Conservation (phyloP, 2,888 invertebrate genomes). For the Cosmorhoe ocellata region DNA sequence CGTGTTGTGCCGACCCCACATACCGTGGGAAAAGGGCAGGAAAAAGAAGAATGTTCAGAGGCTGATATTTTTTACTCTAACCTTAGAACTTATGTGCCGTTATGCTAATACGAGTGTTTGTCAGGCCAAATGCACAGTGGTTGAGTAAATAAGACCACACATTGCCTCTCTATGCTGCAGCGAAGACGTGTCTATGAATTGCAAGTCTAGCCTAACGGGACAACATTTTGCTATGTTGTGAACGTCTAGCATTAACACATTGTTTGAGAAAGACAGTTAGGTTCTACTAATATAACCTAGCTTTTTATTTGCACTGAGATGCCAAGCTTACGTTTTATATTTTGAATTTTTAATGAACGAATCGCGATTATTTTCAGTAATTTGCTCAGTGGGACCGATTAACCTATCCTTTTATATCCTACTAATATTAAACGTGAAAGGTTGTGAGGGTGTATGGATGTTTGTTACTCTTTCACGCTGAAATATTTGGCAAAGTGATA, state of each 20-base stretch:
- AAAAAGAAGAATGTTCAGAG: too few species aligned
- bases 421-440: too few species aligned
- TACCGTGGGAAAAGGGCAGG: too few species aligned
- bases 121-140: conserved; percentile 37
- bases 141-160: conserved; percentile 53
- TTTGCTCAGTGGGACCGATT: too few species aligned
- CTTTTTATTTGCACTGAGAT: conserved; percentile 6
- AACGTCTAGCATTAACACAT: conserved; percentile 12
- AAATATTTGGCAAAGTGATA: too few species aligned
- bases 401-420: too few species aligned
- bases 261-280: conserved; percentile 29
- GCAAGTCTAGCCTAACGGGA: conserved; percentile 32
- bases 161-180: conserved; percentile 20
- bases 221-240: conserved; percentile 23
- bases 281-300: conserved; percentile 21
- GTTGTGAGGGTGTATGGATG: too few species aligned
- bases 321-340: background rate
- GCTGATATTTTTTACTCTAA: conserved; percentile 14
- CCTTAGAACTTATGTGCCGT: conserved; percentile 31
- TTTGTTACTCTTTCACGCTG: too few species aligned
- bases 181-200: conserved; percentile 38
- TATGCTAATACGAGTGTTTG: conserved; percentile 39
- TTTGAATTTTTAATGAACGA: background rate
- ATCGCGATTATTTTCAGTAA: too few species aligned
- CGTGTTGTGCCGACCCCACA: too few species aligned